Percentiles rank a stretch among this genome's conserved stretches.
phyloP scores from a whole-genome alignment of 1,140 invertebrate species.

The Musca vetustissima region DNA sequence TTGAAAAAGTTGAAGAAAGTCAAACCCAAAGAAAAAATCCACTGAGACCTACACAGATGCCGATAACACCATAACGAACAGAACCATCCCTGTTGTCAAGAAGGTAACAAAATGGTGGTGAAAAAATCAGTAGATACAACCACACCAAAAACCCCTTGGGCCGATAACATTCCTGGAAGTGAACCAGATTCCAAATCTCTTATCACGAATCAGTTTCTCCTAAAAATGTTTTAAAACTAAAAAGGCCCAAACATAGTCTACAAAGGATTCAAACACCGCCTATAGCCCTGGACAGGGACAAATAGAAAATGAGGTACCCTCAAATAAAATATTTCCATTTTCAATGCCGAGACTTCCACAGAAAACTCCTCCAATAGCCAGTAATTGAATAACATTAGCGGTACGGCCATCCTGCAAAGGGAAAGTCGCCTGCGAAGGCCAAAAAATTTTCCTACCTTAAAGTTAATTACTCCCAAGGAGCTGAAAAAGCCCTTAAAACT shows the following conservation, averaged over 20 bases:
- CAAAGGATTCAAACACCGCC: constrained; percentile 37
- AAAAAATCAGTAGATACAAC: constrained; percentile 33
- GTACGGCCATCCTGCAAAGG: constrained; percentile 14
- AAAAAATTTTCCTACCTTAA: too few species aligned
- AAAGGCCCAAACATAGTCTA: constrained; percentile 61
- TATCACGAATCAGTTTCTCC: constrained; percentile 6
- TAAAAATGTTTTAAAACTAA: constrained; percentile 61
- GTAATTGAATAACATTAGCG: not conserved
- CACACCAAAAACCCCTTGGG: constrained; percentile 1
- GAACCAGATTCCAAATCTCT: not conserved
- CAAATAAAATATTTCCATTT: not conserved
- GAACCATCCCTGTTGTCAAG: constrained; percentile 34
- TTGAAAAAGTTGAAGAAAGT: too few species aligned
- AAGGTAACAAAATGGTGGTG: constrained; percentile 47
- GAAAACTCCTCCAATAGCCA: not conserved
- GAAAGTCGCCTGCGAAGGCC: too few species aligned
- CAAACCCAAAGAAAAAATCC: too few species aligned
- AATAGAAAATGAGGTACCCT: not conserved
- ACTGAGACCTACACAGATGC: too few species aligned
- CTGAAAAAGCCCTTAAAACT: too few species aligned
- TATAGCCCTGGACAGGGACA: not conserved
- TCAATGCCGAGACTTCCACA: not conserved
- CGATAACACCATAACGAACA: too few species aligned
- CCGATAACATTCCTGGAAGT: too few species aligned
- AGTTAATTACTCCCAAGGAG: too few species aligned